Base-by-base conservation (phyloP, 2,888 invertebrate genomes). In the Gasteruption jaculator region DNA sequence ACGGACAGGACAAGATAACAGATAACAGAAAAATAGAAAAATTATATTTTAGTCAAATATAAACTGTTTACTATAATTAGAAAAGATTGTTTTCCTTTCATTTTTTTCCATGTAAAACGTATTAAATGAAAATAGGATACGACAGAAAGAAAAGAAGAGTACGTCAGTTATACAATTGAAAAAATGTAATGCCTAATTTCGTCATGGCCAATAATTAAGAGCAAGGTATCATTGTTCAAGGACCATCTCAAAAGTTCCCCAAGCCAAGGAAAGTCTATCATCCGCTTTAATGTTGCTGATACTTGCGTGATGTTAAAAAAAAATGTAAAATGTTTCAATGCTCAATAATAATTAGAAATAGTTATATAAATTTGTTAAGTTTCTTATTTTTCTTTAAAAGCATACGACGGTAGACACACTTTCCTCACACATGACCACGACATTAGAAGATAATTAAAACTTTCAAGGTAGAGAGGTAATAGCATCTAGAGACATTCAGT, bases 1-100 rank as follows among this genome's bases (percentile, higher is more conserved):
- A 76, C 78, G 79, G 79, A 81, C 77, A 78, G 78, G 77, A 78
- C 77, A 78, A 80, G 76, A 74, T 74, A 79, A 81, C 79, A 82
- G 77, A 80, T 78, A 81, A 78, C 77, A 80, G 78, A 81, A 76
- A 78, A 73, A 66, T 54, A 64, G 56, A 64, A 63, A 57, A 65
- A 65, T 67, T 64, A 64, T 61, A 55, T 50, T 57, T 48, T 49
- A 49, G 51, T 45, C 38, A 45, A 51, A 46, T 50, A 50, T 40
- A 46, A 44, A 36, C 35, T 38, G 38, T 18, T 26, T 20, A 7
- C 18, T 10, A 15, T 12, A 8, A 22, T 16, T 22, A 12, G 20
- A 22, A 8, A 11, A 7, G 15, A 21, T 27, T 5, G 20, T 38
- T 3, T 11, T 20, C 4, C 26, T 15, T 26, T n/a, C n/a, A n/a